A percentile compares a stretch with the other conserved stretches of the same genome.
phyloP scores from a whole-genome alignment of 2,888 invertebrate genomes.

The Pherbina coryleti region DNA sequence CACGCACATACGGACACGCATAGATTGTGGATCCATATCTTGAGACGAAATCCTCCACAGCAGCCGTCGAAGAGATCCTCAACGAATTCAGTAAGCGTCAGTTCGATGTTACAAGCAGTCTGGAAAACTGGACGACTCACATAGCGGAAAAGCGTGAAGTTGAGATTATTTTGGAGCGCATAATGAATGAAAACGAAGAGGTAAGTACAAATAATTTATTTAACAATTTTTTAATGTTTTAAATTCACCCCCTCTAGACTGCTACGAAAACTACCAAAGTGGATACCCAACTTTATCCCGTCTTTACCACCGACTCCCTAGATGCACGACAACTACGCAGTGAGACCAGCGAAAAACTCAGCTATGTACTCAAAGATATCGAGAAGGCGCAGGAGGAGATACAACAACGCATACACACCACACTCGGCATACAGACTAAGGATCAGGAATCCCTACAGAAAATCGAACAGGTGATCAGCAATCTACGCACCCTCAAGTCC shows the following conservation, averaged over 20 bases:
- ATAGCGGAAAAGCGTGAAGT: slow-evolving; percentile 74
- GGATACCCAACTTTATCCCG: slow-evolving; percentile 81
- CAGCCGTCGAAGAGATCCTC: slow-evolving; percentile 78
- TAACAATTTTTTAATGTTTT: background rate
- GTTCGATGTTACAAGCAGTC: slow-evolving; percentile 76
- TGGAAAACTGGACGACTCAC: slow-evolving; percentile 79
- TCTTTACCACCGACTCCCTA: slow-evolving; percentile 76
- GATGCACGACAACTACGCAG: slow-evolving; percentile 73
- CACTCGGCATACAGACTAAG: slow-evolving; percentile 75
- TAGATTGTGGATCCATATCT: slow-evolving; percentile 79
- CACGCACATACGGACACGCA: slow-evolving; percentile 49
- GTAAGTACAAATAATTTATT: slow-evolving; percentile 66
- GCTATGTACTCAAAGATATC: slow-evolving; percentile 74
- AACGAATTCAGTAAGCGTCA: slow-evolving; percentile 77
- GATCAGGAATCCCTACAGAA: slow-evolving; percentile 71
- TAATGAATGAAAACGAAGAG: slow-evolving; percentile 77
- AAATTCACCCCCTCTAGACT: slow-evolving; percentile 69
- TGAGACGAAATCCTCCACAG: slow-evolving; percentile 76
- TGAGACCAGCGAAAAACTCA: slow-evolving; percentile 73
- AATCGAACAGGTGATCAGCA: slow-evolving; percentile 75
- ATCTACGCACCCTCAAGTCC: slow-evolving; percentile 77
- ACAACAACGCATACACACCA: slow-evolving; percentile 76
- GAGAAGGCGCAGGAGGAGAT: slow-evolving; percentile 77
- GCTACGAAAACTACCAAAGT: slow-evolving; percentile 77
- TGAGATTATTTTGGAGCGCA: slow-evolving; percentile 71